Percentiles rank a stretch among this genome's conserved stretches.
These are phyloP conservation scores for Sipha flava DNA, from an alignment of 1,140 invertebrate species.

Conservation along the genomic window DNA sequence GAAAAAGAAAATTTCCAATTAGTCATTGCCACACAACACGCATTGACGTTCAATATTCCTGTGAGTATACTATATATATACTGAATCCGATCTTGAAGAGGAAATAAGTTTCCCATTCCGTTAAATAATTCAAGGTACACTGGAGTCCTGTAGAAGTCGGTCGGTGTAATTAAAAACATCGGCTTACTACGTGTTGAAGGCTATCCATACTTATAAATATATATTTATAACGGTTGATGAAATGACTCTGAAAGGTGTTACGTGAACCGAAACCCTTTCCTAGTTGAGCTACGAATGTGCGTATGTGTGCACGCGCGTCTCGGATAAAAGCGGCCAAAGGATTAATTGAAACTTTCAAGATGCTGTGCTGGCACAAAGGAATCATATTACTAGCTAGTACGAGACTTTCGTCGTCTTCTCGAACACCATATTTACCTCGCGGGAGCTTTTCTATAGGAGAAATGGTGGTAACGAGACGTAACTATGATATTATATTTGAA, in stretches of 20 bases:
- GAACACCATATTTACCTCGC: neutral
- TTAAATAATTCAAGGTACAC: conserved; percentile 6
- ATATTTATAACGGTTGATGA: neutral
- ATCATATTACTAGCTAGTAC: neutral
- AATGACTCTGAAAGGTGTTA: neutral
- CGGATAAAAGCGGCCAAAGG: conserved; percentile 24
- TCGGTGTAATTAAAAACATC: neutral
- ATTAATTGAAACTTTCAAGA: conserved; percentile 34
- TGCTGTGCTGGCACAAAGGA: neutral
- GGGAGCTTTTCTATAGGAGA: neutral
- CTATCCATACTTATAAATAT: neutral
- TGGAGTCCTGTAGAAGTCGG: neutral
- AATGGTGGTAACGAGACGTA: neutral
- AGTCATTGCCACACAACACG: neutral
- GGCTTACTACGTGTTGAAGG: neutral
- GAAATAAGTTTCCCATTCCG: neutral
- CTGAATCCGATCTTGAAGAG: no score
- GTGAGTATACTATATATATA: no score
- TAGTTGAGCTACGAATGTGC: no score
- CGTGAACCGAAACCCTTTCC: neutral
- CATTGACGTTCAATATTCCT: no score
- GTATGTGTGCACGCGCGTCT: neutral
- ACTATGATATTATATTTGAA: neutral
- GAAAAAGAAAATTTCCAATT: neutral
- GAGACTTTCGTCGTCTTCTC: neutral